A percentile compares a stretch with the other conserved stretches of the same genome.
These are phyloP conservation scores for Gadus macrocephalus DNA, from an alignment of 2,113 vertebrate species.

Conservation along the genomic window DNA sequence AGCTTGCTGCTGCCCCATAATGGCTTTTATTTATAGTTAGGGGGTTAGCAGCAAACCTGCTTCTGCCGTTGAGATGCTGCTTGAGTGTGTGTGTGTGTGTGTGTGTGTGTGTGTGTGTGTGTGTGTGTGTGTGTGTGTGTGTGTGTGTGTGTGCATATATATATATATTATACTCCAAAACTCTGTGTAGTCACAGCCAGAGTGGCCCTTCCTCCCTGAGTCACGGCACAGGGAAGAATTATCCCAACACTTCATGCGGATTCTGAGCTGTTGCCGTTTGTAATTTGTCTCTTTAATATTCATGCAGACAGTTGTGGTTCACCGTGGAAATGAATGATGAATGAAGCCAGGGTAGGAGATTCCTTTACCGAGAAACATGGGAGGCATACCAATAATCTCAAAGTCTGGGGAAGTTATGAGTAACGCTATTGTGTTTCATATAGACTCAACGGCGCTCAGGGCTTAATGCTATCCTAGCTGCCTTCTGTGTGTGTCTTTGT, in stretches of 20 bases:
- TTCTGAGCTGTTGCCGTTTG: too few relatives aligned
- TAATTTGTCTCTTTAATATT: too few relatives aligned
- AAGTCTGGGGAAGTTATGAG: not conserved
- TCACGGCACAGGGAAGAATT: too few relatives aligned
- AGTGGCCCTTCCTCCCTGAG: too few relatives aligned
- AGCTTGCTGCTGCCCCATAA: conserved; percentile 8
- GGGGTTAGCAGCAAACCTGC: not conserved
- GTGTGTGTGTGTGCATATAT: too few relatives aligned
- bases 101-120: not conserved
- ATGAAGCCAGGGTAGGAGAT: not conserved
- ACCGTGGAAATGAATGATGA: not conserved
- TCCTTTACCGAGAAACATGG: not conserved
- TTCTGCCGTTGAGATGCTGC: not conserved
- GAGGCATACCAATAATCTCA: not conserved
- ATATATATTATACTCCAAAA: too few relatives aligned
- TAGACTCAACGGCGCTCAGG: not conserved
- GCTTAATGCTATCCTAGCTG: not conserved
- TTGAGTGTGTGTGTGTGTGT: not conserved
- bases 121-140: not conserved
- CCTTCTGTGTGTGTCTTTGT: not conserved
- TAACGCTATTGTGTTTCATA: not conserved
- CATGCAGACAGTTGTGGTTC: not conserved
- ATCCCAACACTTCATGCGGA: too few relatives aligned
- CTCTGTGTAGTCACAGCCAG: too few relatives aligned
- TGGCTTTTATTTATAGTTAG: conserved; percentile 27